Conservation (phyloP, 1,140 invertebrate species). For the Diorhabda sublineata region DNA sequence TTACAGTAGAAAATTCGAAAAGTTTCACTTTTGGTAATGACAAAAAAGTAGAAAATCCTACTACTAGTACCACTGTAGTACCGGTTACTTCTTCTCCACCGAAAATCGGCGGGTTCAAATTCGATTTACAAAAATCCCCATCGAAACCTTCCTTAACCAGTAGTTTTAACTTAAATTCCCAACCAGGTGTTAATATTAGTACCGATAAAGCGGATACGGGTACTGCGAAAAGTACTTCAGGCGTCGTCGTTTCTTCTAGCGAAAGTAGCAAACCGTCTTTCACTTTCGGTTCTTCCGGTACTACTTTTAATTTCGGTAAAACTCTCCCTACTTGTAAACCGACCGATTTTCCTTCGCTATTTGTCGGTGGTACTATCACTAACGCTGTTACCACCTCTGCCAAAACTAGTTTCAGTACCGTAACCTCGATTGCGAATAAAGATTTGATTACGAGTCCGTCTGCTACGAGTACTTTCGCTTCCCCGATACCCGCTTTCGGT, state of each 20-base stretch:
- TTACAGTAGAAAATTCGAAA: too few relatives aligned
- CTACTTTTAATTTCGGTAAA: slow-evolving; percentile 12
- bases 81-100: slow-evolving; percentile 3
- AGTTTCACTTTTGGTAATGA: too few relatives aligned
- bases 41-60: too few relatives aligned
- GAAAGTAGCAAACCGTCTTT: background rate
- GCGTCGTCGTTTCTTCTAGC: background rate
- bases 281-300: background rate
- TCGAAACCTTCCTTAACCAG: background rate
- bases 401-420: background rate
- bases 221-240: background rate
- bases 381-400: slow-evolving; percentile 3
- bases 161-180: background rate
- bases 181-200: background rate
- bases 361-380: background rate
- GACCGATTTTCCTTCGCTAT: background rate
- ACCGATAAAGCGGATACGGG: background rate
- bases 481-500: background rate
- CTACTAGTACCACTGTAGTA: too few relatives aligned
- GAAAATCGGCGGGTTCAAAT: slow-evolving; percentile 26
- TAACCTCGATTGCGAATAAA: background rate
- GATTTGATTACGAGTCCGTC: background rate
- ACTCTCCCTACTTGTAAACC: background rate
- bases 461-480: too few relatives aligned
- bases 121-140: slow-evolving; percentile 21